These are phyloP conservation scores for Actinia equina DNA, from an alignment of 64 coral and sea anemone species.

Conservation along the genomic window DNA sequence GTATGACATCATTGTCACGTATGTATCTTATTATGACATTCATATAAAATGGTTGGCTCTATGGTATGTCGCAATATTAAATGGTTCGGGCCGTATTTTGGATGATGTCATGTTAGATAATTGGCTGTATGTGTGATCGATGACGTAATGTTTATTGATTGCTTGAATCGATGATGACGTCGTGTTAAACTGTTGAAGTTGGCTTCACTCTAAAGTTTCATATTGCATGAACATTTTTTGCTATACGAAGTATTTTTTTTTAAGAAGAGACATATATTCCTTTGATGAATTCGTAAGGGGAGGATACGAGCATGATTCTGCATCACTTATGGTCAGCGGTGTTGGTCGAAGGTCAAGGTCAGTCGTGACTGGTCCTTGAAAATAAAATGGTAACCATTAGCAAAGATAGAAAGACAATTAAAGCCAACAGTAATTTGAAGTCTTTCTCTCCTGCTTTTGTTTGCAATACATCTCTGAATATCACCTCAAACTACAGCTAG, in stretches of 20 bases:
- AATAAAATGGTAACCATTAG: neutral
- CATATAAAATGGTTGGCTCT: too few relatives aligned
- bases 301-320: constrained; percentile 38
- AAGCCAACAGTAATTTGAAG: neutral
- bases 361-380: constrained; percentile 45
- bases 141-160: too few relatives aligned
- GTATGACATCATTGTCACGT: too few relatives aligned
- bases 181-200: neutral
- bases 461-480: too few relatives aligned
- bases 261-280: constrained; percentile 56
- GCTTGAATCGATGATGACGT: neutral
- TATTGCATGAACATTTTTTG: neutral
- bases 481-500: too few relatives aligned
- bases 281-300: constrained; percentile 47
- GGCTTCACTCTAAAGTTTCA: too few relatives aligned
- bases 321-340: constrained; percentile 32
- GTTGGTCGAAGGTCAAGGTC: constrained; percentile 51
- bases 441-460: too few relatives aligned
- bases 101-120: too few relatives aligned
- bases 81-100: too few relatives aligned
- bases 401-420: neutral
- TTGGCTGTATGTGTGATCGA: too few relatives aligned
- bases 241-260: constrained; percentile 65
- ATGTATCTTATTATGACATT: too few relatives aligned
- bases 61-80: too few relatives aligned